Evolutionary conservation across 2,888 invertebrate species (phyloP), one percentile per base, ranked within the genome.

Genomic region (Agriopis aurantiaria): DNA sequence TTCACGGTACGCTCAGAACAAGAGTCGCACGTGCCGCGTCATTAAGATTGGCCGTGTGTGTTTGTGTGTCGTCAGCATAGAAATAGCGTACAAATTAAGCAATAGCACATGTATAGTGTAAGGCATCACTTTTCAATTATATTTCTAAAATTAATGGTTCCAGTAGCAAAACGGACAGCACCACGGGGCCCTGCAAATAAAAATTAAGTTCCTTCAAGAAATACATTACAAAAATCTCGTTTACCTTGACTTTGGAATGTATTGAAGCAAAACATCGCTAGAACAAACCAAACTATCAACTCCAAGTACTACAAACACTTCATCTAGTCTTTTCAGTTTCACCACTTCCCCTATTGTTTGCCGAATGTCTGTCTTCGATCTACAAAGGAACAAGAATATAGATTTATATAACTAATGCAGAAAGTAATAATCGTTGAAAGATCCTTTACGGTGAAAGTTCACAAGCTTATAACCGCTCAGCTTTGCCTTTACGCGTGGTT

Each of bases 371-470:
- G 14, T 12, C 48, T 59, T 40, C 33, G 11, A 11, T 48, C 52
- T 23, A 66, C 65, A 59, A 59, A 53, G 59, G 46, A 60, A 40
- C 49, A n/a, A 33, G 33, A 58, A 17, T 46, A 57, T 48, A 48
- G 46, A 12, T 46, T 46, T 46, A 46, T 46, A 45, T 45, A 62
- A 40, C 57, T 57, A 62, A 68, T 62, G 60, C 55, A 49, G 51
- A 59, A 68, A 65, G 61, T 68, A 69, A 69, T 66, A 74, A 74
- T 66, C 69, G 57, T 45, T 57, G 60, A 69, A 70, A 52, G 55
- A 68, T 63, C 60, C 41, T 74, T 74, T 74, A 74, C 71, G 65
- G 64, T 51, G 48, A 65, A 74, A 72, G 68, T 74, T 72, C 53
- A 55, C 23, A 68, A 53, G 68, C 61, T 70, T 57, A 74, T 69